A percentile compares a stretch with the other conserved stretches of the same genome.
Evolutionary conservation across 2,113 vertebrate genomes (phyloP).

Genomic region (Lepisosteus osseus): DNA sequence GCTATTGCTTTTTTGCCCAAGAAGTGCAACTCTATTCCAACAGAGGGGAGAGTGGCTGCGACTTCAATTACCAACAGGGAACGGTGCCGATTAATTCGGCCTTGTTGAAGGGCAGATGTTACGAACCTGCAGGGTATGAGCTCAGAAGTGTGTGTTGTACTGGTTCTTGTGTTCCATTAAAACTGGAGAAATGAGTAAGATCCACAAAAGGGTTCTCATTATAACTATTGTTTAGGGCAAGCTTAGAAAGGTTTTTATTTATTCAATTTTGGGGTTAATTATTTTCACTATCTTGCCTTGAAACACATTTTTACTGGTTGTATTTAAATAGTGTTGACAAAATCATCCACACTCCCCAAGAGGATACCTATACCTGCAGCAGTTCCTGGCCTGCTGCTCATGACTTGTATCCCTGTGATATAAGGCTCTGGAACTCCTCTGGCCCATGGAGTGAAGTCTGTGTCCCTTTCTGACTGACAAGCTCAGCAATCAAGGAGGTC

Average conservation of each 20-base stretch:
- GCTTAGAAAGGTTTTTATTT: slow-evolving; percentile 11
- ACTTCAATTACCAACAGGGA: neutral
- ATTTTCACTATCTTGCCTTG: slow-evolving; percentile 46
- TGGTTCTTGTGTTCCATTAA: slow-evolving; percentile 43
- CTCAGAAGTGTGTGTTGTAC: slow-evolving; percentile 28
- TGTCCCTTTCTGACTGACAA: neutral
- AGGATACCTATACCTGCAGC: too few species aligned
- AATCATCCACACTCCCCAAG: too few species aligned
- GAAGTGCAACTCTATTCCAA: neutral
- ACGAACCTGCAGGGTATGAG: neutral
- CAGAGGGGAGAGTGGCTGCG: neutral
- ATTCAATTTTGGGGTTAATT: slow-evolving; percentile 18
- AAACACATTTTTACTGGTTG: slow-evolving; percentile 47
- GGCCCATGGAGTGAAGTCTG: too few species aligned
- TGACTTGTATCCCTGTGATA: too few species aligned
- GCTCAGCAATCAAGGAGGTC: neutral
- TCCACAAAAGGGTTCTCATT: too few species aligned
- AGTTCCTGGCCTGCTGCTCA: too few species aligned
- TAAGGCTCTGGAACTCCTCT: too few species aligned
- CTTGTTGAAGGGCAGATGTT: neutral
- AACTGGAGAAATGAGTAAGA: slow-evolving; percentile 1
- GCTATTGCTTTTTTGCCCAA: neutral
- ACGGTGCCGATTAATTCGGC: neutral
- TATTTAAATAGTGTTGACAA: slow-evolving; percentile 41
- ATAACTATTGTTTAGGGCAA: too few species aligned